Base-by-base conservation (phyloP, 53 echinoderm and acorn worm genomes). In the Pentamera pediparva region DNA sequence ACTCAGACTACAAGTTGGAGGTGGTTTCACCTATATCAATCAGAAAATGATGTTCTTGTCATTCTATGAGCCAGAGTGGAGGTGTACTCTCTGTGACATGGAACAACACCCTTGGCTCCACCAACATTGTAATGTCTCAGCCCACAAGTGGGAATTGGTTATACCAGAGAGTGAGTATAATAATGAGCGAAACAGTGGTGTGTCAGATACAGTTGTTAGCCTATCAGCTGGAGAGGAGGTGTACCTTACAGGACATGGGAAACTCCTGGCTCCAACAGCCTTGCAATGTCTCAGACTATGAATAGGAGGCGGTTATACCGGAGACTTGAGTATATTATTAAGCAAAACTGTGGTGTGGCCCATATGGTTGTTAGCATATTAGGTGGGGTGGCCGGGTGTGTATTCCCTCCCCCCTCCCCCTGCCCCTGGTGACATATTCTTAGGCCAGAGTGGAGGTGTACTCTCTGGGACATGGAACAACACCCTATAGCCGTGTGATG, bases 381-480 rank as follows among this genome's bases (percentile, higher is more conserved):
- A 52, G n/a, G n/a, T n/a, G n/a, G n/a, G n/a, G n/a, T n/a, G n/a
- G n/a, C n/a, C n/a, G n/a, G n/a, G n/a, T n/a, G n/a, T n/a, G n/a
- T n/a, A n/a, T n/a, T n/a, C n/a, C n/a, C n/a, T n/a, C n/a, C n/a
- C n/a, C n/a, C n/a, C n/a, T n/a, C n/a, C n/a, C n/a, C n/a, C n/a
- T n/a, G n/a, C n/a, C n/a, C n/a, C n/a, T n/a, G n/a, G n/a, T n/a
- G n/a, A n/a, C n/a, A n/a, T n/a, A n/a, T n/a, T n/a, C n/a, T n/a
- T n/a, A n/a, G n/a, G 45, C 98, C 98, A 11, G 86, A 98, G 49
- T 88, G 83, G 81, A 47, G 98, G 22, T 88, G 86, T 76, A 91
- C 78, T 3, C 79, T 98, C 11, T 25, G 61, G 35, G 78, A 98
- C 43, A 72, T 98, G 49, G 83, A 89, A 61, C 49, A 64, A 40